Evolutionary conservation across 2,888 invertebrate genomes (phyloP), one percentile per base, ranked within the genome.

Genomic region (Heliconius ismenius): DNA sequence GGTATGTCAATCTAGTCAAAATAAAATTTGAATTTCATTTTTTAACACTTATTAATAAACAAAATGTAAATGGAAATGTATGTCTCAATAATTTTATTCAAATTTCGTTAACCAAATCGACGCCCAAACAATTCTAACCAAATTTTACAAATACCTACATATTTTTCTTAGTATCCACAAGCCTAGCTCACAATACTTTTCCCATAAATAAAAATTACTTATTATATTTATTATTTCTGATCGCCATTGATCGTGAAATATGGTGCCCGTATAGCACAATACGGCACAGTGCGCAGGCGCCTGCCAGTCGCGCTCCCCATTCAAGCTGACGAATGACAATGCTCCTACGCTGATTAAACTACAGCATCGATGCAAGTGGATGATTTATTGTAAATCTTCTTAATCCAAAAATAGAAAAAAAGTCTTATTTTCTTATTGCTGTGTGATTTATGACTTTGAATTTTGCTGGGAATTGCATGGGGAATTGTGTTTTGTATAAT

Each of bases 251-350:
- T 70, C 58, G n/a, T 67, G 54, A 75, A 72, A 72, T 49, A 62
- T 70, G 58, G 69, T 28, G 62, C 28, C n/a, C 26, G 39, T 69
- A 60, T 24, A 26, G 62, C 43, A 67, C 60, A 77, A 65, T 76
- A 78, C 74, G 60, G 76, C 79, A 78, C 78, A 60, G 21, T 76
- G 79, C 68, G 73, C 72, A 78, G 83, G 83, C 83, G 83, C 83
- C 83, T 78, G 76, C 72, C 80, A 75, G 83, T 78, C 83, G 83
- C 82, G 80, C 74, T 80, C 79, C 62, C 32, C 79, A 78, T 77
- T 75, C 79, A 77, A 80, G 81, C 81, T 81, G 81, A 81, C 81
- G 82, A 79, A 80, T 80, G 82, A 80, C 82, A 82, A 80, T 81
- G 81, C 76, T 74, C 79, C 80, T 79, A 78, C 81, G 77, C 81